Evolutionary conservation across 2,888 invertebrate genomes (phyloP), one percentile per base, ranked within the genome.

Genomic region (Luperina nickerlii): DNA sequence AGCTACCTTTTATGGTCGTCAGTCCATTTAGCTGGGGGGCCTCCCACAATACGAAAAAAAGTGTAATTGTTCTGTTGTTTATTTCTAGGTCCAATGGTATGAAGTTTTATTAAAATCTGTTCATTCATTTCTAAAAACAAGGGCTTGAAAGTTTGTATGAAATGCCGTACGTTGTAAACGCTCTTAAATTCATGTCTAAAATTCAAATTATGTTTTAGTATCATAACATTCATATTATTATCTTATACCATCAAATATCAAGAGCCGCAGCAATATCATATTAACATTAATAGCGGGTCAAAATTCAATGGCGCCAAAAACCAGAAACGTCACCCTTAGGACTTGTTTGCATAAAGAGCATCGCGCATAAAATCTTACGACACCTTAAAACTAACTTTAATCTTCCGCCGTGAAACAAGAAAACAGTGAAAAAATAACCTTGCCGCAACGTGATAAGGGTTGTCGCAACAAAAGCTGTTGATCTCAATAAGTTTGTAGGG

Each of bases 331-430:
- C 91, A 93, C 96, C 96, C 96, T 88, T 81, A 95, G 96, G 96
- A 94, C 93, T 92, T 94, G 94, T 96, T 96, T 95, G 95, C 96
- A 95, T 96, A 95, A 96, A 95, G 94, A 94, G 94, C 92, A 93
- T 90, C 91, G 91, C 91, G 91, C 95, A 96, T 96, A 96, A 97
- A 97, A 97, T 96, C 96, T 97, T 96, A 97, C 94, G 96, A 96
- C 94, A 93, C 92, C 90, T 92, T 90, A 78, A 76, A 85, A 91
- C 94, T 93, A 92, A 90, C 79, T 85, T 88, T 72, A 24, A 80
- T 83, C 38, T 77, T 24, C 83, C n/a, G 13, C 51, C 27, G 27
- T 60, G 27, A 70, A 68, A 65, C 3, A 4, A 63, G 60, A 70
- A 42, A 7, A 0, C 75, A 74, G 0, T n/a, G 76, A 3, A 94